Conservation (phyloP, 2,113 vertebrate species). For the Corythornis madagascariensis region DNA sequence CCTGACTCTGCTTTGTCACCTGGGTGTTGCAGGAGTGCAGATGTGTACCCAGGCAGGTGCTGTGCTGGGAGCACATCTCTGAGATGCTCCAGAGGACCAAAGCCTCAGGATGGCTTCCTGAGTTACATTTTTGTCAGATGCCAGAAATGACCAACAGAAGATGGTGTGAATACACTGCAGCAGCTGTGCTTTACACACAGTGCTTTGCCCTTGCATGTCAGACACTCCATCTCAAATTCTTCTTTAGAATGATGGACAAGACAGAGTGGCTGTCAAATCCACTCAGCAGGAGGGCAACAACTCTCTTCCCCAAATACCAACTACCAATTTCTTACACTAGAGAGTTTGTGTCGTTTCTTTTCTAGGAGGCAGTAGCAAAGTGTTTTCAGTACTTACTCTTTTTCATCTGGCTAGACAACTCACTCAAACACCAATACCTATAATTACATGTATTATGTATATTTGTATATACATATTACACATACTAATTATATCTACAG, state of each 20-base stretch:
- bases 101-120: accelerated
- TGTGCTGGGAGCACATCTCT: background rate
- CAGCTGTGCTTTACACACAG: background rate
- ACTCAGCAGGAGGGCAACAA: background rate
- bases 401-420: background rate
- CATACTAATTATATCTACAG: constrained; percentile 30
- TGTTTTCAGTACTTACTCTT: background rate
- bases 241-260: background rate
- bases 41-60: accelerated
- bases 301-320: background rate
- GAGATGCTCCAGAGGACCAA: background rate
- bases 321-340: background rate
- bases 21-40: background rate
- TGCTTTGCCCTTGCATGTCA: background rate
- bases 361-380: background rate
- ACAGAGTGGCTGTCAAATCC: background rate
- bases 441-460: constrained; percentile 18
- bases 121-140: background rate
- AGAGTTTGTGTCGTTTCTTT: background rate
- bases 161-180: background rate
- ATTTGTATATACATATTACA: background rate
- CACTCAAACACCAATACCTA: constrained; percentile 1
- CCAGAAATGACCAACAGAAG: background rate
- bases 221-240: background rate
- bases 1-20: background rate